These are phyloP conservation scores for Mylabris sibirica DNA, from an alignment of 2,888 invertebrate species.

Conservation along the genomic window DNA sequence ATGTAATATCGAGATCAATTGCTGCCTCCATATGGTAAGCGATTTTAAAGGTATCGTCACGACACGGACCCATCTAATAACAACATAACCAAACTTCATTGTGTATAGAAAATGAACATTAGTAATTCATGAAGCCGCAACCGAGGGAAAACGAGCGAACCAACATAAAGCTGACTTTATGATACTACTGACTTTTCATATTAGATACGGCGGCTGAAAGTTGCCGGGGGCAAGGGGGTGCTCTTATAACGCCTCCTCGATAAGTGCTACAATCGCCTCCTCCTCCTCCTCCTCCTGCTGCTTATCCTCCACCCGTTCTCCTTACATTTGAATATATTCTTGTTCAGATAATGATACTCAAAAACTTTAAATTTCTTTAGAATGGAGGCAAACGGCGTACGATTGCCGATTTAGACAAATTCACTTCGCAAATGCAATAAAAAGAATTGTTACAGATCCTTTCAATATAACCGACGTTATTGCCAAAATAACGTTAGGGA, in stretches of 20 bases:
- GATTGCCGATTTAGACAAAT: not conserved
- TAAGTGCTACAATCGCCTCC: not conserved
- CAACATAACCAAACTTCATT: slow-evolving; percentile 40
- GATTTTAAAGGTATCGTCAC: not conserved
- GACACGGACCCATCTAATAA: not conserved
- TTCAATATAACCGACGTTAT: too few species aligned
- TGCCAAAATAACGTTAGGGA: not conserved
- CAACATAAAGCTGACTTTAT: slow-evolving; percentile 47
- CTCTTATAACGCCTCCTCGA: slow-evolving; percentile 1
- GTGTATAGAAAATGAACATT: slow-evolving; percentile 53
- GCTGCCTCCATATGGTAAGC: not conserved
- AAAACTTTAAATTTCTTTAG: not conserved
- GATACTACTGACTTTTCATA: slow-evolving; percentile 46
- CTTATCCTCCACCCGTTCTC: too few species aligned
- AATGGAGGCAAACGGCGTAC: not conserved
- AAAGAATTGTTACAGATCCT: not conserved
- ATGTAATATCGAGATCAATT: not conserved
- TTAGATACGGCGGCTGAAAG: slow-evolving; percentile 26
- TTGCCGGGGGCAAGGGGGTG: not conserved
- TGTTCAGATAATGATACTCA: not conserved
- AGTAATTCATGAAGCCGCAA: slow-evolving; percentile 53
- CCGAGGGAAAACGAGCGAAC: slow-evolving; percentile 41
- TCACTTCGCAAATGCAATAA: not conserved
- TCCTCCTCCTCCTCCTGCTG: too few species aligned
- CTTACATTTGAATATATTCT: not conserved